Evolutionary conservation across 2,797 vertebrate species (phyloP).

Genomic region (Balearica regulorum): DNA sequence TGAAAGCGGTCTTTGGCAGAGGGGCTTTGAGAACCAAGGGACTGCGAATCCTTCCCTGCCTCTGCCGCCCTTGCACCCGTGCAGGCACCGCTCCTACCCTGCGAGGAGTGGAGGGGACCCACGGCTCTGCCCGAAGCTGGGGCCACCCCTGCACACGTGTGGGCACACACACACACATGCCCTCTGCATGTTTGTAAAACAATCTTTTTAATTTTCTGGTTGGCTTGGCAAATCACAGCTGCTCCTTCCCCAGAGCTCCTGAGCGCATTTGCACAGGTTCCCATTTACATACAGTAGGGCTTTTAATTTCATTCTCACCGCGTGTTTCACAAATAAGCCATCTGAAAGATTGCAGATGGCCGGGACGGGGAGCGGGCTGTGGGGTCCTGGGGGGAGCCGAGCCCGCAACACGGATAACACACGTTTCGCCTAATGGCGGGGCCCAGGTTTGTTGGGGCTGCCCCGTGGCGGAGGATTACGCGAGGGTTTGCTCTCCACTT

Average conservation of each 20-base stretch:
- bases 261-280: neutral
- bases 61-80: neutral
- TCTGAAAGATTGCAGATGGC: neutral
- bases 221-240: constrained; percentile 48
- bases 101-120: accelerated
- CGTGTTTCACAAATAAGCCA: neutral
- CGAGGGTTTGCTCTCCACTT: neutral
- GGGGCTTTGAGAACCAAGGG: neutral
- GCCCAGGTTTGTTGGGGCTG: neutral
- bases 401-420: accelerated
- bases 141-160: neutral
- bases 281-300: neutral
- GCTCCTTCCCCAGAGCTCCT: constrained; percentile 19
- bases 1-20: neutral
- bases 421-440: neutral
- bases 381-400: neutral
- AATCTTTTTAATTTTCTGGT: constrained; percentile 47
- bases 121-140: neutral
- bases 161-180: neutral
- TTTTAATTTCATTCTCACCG: neutral
- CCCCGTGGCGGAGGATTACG: neutral
- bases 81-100: accelerated
- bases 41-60: neutral
- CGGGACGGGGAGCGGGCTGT: neutral
- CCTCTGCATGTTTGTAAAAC: neutral